phyloP scores from a whole-genome alignment of 2,888 invertebrate genomes.

The Leptogaster cylindrica region DNA sequence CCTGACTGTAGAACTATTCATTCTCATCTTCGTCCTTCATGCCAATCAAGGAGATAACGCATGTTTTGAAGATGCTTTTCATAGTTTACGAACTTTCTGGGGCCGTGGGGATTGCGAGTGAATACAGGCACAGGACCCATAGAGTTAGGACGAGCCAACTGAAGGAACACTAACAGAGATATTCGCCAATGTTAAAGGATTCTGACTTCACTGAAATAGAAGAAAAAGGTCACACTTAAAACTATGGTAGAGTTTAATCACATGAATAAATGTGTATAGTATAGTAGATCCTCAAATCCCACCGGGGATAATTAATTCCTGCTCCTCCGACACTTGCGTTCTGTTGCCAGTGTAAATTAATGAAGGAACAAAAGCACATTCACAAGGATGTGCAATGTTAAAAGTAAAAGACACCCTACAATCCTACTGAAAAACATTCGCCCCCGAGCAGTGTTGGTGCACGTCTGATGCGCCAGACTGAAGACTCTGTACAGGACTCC shows the following conservation, averaged over 20 bases:
- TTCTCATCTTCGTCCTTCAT: constrained; percentile 1
- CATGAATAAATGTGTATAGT: neutral
- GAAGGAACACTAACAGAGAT: no score
- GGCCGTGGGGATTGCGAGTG: no score
- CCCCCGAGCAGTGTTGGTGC: neutral
- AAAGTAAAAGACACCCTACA: neutral
- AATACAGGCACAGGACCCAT: no score
- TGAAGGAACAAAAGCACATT: constrained; percentile 8
- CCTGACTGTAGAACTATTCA: no score
- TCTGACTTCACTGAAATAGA: neutral
- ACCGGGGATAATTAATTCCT: constrained; percentile 6
- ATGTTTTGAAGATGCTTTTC: constrained; percentile 12
- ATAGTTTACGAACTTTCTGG: neutral
- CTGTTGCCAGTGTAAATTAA: neutral
- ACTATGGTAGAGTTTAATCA: neutral
- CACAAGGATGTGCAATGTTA: constrained; percentile 8
- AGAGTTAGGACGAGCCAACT: no score
- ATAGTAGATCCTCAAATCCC: neutral
- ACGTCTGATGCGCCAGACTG: constrained; percentile 10
- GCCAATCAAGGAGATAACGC: no score
- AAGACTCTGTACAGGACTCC: neutral
- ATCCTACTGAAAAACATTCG: neutral
- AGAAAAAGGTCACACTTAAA: neutral
- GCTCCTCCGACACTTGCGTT: neutral
- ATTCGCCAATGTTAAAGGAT: no score